These are phyloP conservation scores for Hirtodrosophila histrioides DNA, from an alignment of 2,888 invertebrate genomes.

Conservation along the genomic window DNA sequence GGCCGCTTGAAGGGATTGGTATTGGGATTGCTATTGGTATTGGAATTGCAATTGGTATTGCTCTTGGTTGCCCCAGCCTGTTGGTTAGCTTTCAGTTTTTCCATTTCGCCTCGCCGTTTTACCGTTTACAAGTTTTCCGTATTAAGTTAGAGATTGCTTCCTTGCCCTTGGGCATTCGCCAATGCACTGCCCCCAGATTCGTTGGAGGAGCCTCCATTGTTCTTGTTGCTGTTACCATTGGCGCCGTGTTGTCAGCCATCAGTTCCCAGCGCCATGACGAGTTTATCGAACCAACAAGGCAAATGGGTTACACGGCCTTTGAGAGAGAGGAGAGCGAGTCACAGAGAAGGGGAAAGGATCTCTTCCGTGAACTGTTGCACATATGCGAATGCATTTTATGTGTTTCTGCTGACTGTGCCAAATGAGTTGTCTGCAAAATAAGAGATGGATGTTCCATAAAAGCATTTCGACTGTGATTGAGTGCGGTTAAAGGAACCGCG, in stretches of 20 bases:
- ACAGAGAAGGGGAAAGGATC: not conserved
- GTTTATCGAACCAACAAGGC: slow-evolving; percentile 76
- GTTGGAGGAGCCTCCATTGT: slow-evolving; percentile 7
- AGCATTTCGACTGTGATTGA: slow-evolving; percentile 23
- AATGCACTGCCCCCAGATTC: slow-evolving; percentile 48
- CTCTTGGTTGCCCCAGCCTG: slow-evolving; percentile 7
- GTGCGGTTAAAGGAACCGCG: not conserved
- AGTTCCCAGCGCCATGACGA: slow-evolving; percentile 57
- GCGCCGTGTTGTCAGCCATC: slow-evolving; percentile 52
- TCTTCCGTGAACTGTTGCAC: slow-evolving; percentile 46
- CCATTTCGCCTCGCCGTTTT: slow-evolving; percentile 44
- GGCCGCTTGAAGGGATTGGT: slow-evolving; percentile 83
- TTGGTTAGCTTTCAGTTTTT: slow-evolving; percentile 44
- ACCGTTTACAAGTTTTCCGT: slow-evolving; percentile 67
- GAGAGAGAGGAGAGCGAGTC: too few relatives aligned
- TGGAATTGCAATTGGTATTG: slow-evolving; percentile 5
- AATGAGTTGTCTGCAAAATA: slow-evolving; percentile 30
- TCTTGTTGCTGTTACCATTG: slow-evolving; percentile 27
- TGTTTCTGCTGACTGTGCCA: slow-evolving; percentile 36
- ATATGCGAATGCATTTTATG: slow-evolving; percentile 52
- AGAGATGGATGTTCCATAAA: slow-evolving; percentile 26
- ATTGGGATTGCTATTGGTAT: slow-evolving; percentile 25
- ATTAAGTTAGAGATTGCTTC: slow-evolving; percentile 71
- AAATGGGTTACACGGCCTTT: slow-evolving; percentile 52
- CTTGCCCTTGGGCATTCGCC: slow-evolving; percentile 69